Conservation (phyloP, 2,113 vertebrate species). For the Telmatochromis sp. region DNA sequence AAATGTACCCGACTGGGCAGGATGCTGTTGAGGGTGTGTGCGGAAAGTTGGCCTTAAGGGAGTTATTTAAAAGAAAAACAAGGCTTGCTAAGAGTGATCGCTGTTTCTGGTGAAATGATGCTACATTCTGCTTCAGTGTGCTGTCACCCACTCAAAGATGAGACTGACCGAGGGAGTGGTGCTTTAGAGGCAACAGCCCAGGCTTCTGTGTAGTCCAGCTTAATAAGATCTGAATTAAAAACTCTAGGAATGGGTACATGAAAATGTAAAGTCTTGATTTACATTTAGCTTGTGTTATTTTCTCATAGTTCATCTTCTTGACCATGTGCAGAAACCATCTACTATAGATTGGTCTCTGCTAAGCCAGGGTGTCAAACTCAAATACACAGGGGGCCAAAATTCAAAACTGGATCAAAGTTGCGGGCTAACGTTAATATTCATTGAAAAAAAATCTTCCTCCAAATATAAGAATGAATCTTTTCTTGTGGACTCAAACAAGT, state of each 20-base stretch:
- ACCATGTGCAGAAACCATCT: not conserved
- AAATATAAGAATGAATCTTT: too few species aligned
- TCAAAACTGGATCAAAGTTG: too few species aligned
- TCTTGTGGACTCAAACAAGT: too few species aligned
- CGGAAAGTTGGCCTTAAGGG: not conserved
- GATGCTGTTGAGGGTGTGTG: not conserved
- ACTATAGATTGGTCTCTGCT: not conserved
- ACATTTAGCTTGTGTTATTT: not conserved
- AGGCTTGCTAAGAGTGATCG: not conserved
- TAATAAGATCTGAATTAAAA: not conserved
- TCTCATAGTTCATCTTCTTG: not conserved
- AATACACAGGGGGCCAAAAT: too few species aligned
- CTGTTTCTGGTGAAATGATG: not conserved
- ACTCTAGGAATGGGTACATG: not conserved
- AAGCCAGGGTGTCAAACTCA: not conserved
- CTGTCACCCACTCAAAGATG: not conserved
- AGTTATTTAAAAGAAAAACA: not conserved
- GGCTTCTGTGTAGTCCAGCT: not conserved
- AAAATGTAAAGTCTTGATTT: not conserved
- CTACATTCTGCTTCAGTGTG: not conserved
- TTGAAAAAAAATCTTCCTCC: too few species aligned
- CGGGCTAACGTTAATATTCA: too few species aligned
- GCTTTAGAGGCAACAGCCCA: not conserved
- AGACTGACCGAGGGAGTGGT: too few species aligned
- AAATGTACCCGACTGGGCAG: not conserved